A percentile compares a stretch with the other conserved stretches of the same genome.
phyloP scores from a whole-genome alignment of 2,888 invertebrate species.

The Trachelus troglodyta region DNA sequence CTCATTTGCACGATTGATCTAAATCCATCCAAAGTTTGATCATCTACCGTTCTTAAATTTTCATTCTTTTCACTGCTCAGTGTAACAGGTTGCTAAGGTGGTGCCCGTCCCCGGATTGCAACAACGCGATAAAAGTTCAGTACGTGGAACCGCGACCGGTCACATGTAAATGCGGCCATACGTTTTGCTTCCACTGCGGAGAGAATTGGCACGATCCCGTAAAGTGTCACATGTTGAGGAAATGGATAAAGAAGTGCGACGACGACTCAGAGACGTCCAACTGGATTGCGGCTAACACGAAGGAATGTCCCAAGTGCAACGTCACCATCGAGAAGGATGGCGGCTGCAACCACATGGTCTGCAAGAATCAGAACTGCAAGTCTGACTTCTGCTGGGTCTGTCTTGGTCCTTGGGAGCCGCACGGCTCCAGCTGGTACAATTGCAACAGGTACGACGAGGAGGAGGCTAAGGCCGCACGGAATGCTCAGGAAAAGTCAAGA shows the following conservation, averaged over 20 bases:
- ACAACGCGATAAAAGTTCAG: conserved; percentile 91
- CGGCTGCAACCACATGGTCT: conserved; percentile 99
- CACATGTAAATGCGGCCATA: conserved; percentile 91
- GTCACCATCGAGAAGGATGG: conserved; percentile 98
- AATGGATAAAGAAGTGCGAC: conserved; percentile 99
- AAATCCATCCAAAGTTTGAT: neutral
- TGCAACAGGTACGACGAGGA: conserved; percentile 98
- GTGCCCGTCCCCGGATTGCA: conserved; percentile 99
- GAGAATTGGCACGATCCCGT: conserved; percentile 99
- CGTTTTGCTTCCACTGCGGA: conserved; percentile 96
- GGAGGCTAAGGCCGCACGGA: conserved; percentile 94
- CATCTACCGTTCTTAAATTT: neutral
- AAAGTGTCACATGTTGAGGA: conserved; percentile 89
- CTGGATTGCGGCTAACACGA: conserved; percentile 99
- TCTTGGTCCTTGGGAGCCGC: conserved; percentile 98
- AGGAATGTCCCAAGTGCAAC: conserved; percentile 98
- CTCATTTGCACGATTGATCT: neutral
- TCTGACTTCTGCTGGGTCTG: conserved; percentile 99
- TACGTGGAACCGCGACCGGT: conserved; percentile 93
- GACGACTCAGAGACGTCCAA: conserved; percentile 99
- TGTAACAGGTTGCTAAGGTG: conserved; percentile 96
- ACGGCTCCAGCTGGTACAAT: conserved; percentile 98
- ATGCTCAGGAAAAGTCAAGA: conserved; percentile 94
- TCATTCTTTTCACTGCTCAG: conserved; percentile 66
- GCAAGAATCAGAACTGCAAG: conserved; percentile 98